Evolutionary conservation across 2,888 invertebrate genomes (phyloP), one percentile per base, ranked within the genome.

Genomic region (Carterocephalus palaemon): DNA sequence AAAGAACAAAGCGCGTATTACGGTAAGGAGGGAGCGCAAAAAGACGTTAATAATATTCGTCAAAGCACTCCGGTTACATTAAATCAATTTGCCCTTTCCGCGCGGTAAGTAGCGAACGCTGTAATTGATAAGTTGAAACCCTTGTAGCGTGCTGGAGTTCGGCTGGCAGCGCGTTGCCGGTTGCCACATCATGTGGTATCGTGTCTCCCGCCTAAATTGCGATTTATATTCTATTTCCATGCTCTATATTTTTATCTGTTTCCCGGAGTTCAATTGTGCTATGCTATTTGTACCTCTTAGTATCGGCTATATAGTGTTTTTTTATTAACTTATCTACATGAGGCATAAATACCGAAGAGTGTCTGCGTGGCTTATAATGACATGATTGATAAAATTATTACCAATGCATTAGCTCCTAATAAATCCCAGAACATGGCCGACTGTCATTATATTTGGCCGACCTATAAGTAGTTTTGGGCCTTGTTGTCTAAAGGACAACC

Each of bases 51-150:
- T 86, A 86, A 86, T 86, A 86, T 85, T 86, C 86, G 85, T 86
- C 85, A 86, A 85, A 86, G 85, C 85, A 85, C 85, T 85, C 85
- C 77, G 84, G 85, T 84, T 85, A 86, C 86, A 86, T 86, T 86
- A 86, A 86, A 86, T 86, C 85, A 86, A 86, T 86, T 85, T 85
- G 85, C 83, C 85, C 85, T 85, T 84, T 82, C 79, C 83, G 77
- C 84, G 85, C 82, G 78, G 85, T 86, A 86, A 86, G 86, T 86
- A 86, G 85, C 81, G 80, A 85, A 85, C 83, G 85, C 68, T 86
- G 86, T 86, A 86, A 86, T 86, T 86, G 86, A 86, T 86, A 86
- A 86, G 86, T 86, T 86, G 81, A 86, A 86, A 85, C 83, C 85
- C 86, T 86, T 86, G 86, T 86, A 83, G 64, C 75, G 80, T 74